Percentiles rank a stretch among this genome's conserved stretches.
phyloP scores from a whole-genome alignment of 2,888 invertebrate genomes.

The Zygogramma bicolorata region DNA sequence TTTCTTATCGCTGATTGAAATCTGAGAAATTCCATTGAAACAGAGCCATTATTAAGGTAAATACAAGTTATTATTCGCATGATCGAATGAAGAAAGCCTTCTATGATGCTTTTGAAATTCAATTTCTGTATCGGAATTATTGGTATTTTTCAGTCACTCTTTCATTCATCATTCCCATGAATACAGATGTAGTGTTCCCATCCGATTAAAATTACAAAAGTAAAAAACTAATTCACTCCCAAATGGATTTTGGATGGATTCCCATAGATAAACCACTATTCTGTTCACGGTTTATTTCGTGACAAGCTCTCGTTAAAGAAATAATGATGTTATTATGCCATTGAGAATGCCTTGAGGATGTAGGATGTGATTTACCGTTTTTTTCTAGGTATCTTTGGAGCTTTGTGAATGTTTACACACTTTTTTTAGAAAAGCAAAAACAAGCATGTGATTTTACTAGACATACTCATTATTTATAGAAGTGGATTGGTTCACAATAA shows the following conservation, averaged over 20 bases:
- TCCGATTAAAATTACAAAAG: not conserved
- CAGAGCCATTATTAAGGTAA: too few species aligned
- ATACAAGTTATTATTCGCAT: too few species aligned
- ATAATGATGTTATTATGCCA: slow-evolving; percentile 48
- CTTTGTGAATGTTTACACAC: not conserved
- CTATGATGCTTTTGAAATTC: too few species aligned
- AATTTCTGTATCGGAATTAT: not conserved
- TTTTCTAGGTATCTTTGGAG: too few species aligned
- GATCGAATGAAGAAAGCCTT: too few species aligned
- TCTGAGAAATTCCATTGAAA: too few species aligned
- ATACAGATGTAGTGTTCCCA: not conserved
- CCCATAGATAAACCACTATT: slow-evolving; percentile 32
- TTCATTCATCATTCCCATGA: not conserved
- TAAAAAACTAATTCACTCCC: not conserved
- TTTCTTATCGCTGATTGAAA: too few species aligned
- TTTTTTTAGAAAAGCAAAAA: not conserved
- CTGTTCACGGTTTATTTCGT: slow-evolving; percentile 47
- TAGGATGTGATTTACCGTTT: slow-evolving; percentile 2
- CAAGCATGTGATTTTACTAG: not conserved
- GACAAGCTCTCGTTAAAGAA: slow-evolving; percentile 47
- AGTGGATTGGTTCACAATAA: too few species aligned
- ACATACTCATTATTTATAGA: too few species aligned
- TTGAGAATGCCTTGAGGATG: not conserved
- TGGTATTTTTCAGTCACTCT: not conserved
- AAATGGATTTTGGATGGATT: slow-evolving; percentile 7